Conservation (phyloP, 2,113 vertebrate genomes). For the Corythoichthys haematopterus region DNA sequence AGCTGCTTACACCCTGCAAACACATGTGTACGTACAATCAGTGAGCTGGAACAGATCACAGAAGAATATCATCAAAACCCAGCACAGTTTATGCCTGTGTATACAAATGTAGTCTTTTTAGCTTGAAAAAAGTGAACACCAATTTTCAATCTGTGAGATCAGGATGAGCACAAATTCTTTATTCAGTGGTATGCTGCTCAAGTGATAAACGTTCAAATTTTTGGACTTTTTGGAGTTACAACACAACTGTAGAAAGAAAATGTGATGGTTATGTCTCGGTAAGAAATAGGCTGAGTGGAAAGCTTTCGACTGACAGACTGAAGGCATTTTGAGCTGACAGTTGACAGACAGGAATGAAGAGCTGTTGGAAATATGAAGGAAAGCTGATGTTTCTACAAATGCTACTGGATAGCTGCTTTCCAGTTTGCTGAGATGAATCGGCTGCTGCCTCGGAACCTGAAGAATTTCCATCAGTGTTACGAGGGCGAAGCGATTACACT, state of each 20-base stretch:
- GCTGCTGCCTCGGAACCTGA: constrained; percentile 24
- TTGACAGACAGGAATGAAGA: constrained; percentile 52
- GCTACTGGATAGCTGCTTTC: constrained; percentile 46
- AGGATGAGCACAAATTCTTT: background rate
- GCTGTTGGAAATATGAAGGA: constrained; percentile 31
- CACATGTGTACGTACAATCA: background rate
- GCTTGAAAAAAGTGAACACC: too few relatives aligned
- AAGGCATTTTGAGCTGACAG: constrained; percentile 54
- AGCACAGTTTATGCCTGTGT: background rate
- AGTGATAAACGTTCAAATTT: background rate
- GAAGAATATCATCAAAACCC: too few relatives aligned
- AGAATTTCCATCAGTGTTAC: constrained; percentile 15
- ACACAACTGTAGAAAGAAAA: background rate
- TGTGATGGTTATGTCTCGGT: background rate
- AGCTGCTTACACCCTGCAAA: background rate
- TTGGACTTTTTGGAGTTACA: background rate
- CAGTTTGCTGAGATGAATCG: constrained; percentile 42
- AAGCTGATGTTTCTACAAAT: constrained; percentile 25
- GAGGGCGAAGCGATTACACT: constrained; percentile 17
- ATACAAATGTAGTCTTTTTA: background rate
- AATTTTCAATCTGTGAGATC: background rate
- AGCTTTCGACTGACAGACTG: constrained; percentile 36
- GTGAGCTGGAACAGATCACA: background rate
- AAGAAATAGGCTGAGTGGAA: constrained; percentile 22
- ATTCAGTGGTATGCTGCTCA: background rate